These are phyloP conservation scores for Pseudachorutes palmiensis DNA, from an alignment of 1,140 invertebrate species.

Conservation along the genomic window DNA sequence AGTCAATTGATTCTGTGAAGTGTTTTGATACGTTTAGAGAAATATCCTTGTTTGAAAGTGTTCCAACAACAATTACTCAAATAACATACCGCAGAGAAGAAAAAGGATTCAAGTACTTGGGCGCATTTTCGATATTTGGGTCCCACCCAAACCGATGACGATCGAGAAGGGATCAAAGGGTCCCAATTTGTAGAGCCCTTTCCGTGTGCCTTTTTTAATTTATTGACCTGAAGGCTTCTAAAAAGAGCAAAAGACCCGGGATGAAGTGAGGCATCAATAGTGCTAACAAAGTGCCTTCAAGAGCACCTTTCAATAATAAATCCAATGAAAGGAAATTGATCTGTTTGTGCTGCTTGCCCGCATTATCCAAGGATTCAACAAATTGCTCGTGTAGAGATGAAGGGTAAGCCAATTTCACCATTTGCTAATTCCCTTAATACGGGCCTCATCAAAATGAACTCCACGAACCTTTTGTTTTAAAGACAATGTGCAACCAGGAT, in stretches of 20 bases:
- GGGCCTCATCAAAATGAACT: neutral
- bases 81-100: slow-evolving; percentile 6
- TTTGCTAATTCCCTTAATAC: neutral
- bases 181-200: neutral
- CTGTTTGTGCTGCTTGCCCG: neutral
- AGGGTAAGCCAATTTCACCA: no score
- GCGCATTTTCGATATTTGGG: slow-evolving; percentile 1
- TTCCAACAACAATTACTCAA: neutral
- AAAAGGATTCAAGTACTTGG: neutral
- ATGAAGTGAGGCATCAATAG: slow-evolving; percentile 4
- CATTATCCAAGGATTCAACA: neutral
- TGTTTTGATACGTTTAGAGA: neutral
- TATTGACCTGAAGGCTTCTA: neutral
- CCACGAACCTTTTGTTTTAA: no score
- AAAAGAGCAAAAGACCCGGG: slow-evolving; percentile 1
- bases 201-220: neutral
- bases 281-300: slow-evolving; percentile 9
- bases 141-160: neutral
- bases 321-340: slow-evolving; percentile 11
- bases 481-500: no score
- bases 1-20: neutral
- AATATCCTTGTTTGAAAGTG: neutral
- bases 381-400: no score
- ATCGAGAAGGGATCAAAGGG: neutral
- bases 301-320: neutral